Percentiles rank a stretch among this genome's conserved stretches.
Conservation (phyloP, 23 tunicate species). For the Botrylloides violaceus region DNA sequence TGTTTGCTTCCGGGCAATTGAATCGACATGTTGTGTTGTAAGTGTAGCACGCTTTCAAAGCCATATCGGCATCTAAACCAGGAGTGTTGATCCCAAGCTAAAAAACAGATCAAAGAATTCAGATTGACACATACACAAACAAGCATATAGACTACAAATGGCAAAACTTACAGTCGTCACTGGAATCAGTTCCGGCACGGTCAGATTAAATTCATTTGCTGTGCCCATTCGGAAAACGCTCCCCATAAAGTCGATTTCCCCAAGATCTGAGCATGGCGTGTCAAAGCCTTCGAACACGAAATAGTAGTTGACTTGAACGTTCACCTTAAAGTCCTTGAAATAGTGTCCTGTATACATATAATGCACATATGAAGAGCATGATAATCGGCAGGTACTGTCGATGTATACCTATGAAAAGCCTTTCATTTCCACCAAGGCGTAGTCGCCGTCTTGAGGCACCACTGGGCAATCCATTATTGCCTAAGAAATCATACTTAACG, state of each 20-base stretch:
- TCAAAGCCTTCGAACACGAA: neutral
- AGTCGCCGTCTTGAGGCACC: neutral
- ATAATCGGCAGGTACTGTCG: no score
- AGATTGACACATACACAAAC: neutral
- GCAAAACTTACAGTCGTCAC: neutral
- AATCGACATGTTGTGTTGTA: neutral
- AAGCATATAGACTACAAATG: no score
- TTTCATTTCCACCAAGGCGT: neutral
- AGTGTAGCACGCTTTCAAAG: constrained; percentile 18
- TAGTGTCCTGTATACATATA: no score
- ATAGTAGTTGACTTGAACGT: constrained; percentile 20
- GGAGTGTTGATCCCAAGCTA: neutral
- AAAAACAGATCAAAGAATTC: neutral
- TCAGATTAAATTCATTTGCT: neutral
- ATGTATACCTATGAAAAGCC: constrained; percentile 1
- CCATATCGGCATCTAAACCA: constrained; percentile 10
- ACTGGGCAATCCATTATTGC: constrained; percentile 6
- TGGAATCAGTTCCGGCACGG: neutral
- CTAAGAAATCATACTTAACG: constrained; percentile 7
- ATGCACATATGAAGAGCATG: neutral
- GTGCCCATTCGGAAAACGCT: constrained; percentile 3
- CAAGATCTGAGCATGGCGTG: neutral
- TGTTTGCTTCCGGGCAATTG: constrained; percentile 3
- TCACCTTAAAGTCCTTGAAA: neutral
- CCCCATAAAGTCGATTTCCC: neutral